Percentiles rank a stretch among this genome's conserved stretches.
phyloP scores from a whole-genome alignment of 2,113 vertebrate genomes.

The Lanius collurio region DNA sequence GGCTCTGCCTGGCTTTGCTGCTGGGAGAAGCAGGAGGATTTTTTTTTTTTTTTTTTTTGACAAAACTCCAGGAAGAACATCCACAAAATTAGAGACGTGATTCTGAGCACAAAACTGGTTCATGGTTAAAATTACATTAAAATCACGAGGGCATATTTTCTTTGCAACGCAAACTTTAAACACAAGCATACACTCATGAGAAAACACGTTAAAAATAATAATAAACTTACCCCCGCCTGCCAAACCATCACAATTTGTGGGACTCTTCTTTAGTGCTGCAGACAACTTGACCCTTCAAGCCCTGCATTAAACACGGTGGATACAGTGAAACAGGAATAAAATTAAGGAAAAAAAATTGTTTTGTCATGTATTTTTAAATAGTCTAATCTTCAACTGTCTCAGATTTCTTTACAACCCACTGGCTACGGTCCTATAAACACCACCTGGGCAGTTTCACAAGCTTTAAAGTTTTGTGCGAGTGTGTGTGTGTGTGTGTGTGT shows the following conservation, averaged over 20 bases:
- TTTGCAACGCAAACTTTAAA: neutral
- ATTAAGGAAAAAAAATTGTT: neutral
- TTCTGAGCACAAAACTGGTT: constrained; percentile 1
- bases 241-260: constrained; percentile 66
- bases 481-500: neutral
- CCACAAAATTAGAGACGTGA: neutral
- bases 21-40: neutral
- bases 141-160: constrained; percentile 28
- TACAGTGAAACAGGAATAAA: neutral
- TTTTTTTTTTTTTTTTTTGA: neutral
- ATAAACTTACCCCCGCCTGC: constrained; percentile 74
- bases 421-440: constrained; percentile 68
- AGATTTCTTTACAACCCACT: constrained; percentile 64
- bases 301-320: constrained; percentile 46
- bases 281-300: constrained; percentile 61
- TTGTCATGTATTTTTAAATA: constrained; percentile 24
- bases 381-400: constrained; percentile 57
- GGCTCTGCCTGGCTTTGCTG: neutral
- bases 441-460: constrained; percentile 77
- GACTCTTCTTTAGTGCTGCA: constrained; percentile 64
- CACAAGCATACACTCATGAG: neutral
- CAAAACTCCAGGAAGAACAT: constrained; percentile 35
- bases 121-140: constrained; percentile 37
- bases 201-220: constrained; percentile 51
- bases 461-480: constrained; percentile 73